phyloP scores from a whole-genome alignment of 2,113 vertebrate species.

The Ciconia stormi region DNA sequence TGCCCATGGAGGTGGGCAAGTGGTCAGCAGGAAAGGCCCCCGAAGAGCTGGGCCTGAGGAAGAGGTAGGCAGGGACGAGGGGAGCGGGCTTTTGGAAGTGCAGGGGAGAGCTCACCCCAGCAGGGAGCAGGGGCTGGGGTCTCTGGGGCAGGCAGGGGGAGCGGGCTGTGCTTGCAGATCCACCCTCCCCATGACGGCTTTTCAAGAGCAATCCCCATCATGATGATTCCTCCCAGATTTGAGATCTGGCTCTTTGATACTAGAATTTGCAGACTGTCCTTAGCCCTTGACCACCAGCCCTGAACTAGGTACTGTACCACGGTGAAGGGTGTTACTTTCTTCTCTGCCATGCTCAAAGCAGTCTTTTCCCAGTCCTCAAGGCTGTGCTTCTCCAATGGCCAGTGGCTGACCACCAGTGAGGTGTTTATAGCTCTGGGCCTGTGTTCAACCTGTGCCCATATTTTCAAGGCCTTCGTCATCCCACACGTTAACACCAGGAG shows the following conservation, averaged over 20 bases:
- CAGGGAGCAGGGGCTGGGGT: background rate
- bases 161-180: background rate
- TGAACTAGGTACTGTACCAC: fast-evolving
- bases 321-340: background rate
- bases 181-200: background rate
- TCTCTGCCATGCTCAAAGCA: background rate
- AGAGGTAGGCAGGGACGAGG: background rate
- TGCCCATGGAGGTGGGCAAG: background rate
- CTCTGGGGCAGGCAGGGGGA: background rate
- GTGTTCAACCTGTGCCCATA: fast-evolving
- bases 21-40: background rate
- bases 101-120: background rate
- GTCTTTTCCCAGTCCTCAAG: background rate
- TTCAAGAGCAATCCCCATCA: background rate
- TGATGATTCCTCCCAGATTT: background rate
- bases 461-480: background rate
- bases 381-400: background rate
- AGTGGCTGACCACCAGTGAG: background rate
- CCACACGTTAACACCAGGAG: background rate
- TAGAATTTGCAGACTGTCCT: background rate
- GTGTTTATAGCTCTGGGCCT: background rate
- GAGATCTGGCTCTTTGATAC: background rate
- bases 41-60: background rate
- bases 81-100: fast-evolving
- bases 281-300: background rate